Evolutionary conservation across 2,113 vertebrate genomes (phyloP), one percentile per base, ranked within the genome.

Genomic region (Oxyruncus cristatus): DNA sequence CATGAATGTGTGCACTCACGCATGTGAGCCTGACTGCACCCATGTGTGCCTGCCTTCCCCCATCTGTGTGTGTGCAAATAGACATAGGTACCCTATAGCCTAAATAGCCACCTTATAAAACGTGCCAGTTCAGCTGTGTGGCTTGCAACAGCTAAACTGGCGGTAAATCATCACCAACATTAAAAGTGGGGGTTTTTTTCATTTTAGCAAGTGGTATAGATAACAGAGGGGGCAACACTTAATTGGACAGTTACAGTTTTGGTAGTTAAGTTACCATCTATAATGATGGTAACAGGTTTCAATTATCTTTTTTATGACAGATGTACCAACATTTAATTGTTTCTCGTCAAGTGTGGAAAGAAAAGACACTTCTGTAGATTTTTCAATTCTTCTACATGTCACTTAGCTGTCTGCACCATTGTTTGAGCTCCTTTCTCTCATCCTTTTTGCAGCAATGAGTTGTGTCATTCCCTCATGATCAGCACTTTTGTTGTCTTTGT

Each of bases 401-500:
- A 99, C 98, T 99, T 99, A 98, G 99, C 99, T 97, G 98, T 98
- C 98, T 99, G 97, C 97, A 88, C 98, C 97, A 99, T 99, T 99
- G 99, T 99, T 97, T 97, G 95, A 92, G 97, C 89, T 88, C 97
- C 97, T 98, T 98, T 99, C 98, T 99, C 98, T 98, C 95, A 97
- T 97, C 97, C 97, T 98, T 98, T 99, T 98, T 97, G 98, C 98
- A 86, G 98, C 98, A 98, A 97, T 98, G 98, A 99, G 98, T 99
- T 98, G 98, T 99, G 99, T 99, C 99, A 99, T 99, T 99, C 99
- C 99, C 99, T 99, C 98, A 97, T 98, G 99, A 99, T 99, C 99
- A 99, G 99, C 98, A 99, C 99, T 99, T 99, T 99, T 99, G 99
- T 99, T 99, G 98, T 98, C 99, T 99, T 99, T 99, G 99, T 99